A percentile compares a stretch with the other conserved stretches of the same genome.
Conservation (phyloP, 2,113 vertebrate species). For the Columbina picui region DNA sequence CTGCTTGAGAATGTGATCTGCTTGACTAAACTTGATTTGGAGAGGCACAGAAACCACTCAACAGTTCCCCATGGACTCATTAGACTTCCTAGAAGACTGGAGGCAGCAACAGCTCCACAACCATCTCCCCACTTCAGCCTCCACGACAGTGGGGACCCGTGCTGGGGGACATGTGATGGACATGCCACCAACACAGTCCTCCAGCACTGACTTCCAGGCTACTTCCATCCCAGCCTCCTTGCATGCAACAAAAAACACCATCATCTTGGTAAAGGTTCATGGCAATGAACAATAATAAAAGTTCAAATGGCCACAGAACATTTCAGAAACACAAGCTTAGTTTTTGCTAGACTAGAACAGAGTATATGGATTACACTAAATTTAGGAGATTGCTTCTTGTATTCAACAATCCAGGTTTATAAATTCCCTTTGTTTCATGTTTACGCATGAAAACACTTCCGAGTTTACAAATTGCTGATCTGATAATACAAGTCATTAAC, state of each 20-base stretch:
- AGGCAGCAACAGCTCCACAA: not conserved
- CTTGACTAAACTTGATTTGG: not conserved
- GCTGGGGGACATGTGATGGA: fast-evolving
- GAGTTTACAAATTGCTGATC: not conserved
- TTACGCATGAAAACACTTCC: not conserved
- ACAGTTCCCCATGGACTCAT: not conserved
- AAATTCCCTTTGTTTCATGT: not conserved
- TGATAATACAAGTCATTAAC: not conserved
- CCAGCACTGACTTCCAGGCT: not conserved
- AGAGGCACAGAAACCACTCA: not conserved
- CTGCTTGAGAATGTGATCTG: not conserved
- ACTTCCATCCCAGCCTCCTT: not conserved
- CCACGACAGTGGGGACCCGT: fast-evolving
- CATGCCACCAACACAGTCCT: not conserved
- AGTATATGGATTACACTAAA: not conserved
- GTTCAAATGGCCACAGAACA: not conserved
- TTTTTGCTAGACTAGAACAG: not conserved
- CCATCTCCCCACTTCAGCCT: not conserved
- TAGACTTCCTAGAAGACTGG: not conserved
- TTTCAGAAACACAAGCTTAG: fast-evolving
- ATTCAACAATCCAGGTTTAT: not conserved
- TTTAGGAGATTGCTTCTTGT: not conserved
- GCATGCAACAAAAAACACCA: not conserved
- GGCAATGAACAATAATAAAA: not conserved
- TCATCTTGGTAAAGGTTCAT: not conserved